A percentile compares a stretch with the other conserved stretches of the same genome.
These are phyloP conservation scores for Clistopyga incitator DNA, from an alignment of 2,888 invertebrate species.

Conservation along the genomic window DNA sequence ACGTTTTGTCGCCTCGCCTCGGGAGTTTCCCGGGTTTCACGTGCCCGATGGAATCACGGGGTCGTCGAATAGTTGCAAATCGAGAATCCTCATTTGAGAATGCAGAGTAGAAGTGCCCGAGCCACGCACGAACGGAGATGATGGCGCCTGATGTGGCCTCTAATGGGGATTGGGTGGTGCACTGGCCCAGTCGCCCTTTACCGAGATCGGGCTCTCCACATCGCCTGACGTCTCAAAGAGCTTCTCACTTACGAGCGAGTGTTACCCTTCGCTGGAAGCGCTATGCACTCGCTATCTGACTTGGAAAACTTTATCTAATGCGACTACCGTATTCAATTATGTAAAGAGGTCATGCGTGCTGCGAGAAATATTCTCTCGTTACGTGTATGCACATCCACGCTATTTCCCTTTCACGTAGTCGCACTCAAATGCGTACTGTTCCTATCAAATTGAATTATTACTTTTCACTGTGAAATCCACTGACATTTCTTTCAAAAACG, in stretches of 20 bases:
- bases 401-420: background rate
- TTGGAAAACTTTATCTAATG: conserved; percentile 38
- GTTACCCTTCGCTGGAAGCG: background rate
- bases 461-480: background rate
- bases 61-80: conserved; percentile 41
- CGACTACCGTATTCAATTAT: conserved; percentile 55
- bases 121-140: conserved; percentile 75
- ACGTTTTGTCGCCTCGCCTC: background rate
- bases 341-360: conserved; percentile 45
- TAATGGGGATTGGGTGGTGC: conserved; percentile 70
- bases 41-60: conserved; percentile 26
- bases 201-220: conserved; percentile 18
- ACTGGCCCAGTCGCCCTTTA: conserved; percentile 41
- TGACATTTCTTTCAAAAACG: too few species aligned
- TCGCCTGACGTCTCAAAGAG: conserved; percentile 14
- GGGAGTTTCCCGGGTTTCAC: conserved; percentile 6
- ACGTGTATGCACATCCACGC: background rate
- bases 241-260: conserved; percentile 3
- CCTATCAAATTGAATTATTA: background rate
- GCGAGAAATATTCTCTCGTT: conserved; percentile 29
- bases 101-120: conserved; percentile 64
- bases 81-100: conserved; percentile 65
- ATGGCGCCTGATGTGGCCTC: conserved; percentile 75
- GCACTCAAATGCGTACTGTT: background rate
- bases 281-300: conserved; percentile 26